These are phyloP conservation scores for Autographa gamma DNA, from an alignment of 2,888 invertebrate species.

Conservation along the genomic window DNA sequence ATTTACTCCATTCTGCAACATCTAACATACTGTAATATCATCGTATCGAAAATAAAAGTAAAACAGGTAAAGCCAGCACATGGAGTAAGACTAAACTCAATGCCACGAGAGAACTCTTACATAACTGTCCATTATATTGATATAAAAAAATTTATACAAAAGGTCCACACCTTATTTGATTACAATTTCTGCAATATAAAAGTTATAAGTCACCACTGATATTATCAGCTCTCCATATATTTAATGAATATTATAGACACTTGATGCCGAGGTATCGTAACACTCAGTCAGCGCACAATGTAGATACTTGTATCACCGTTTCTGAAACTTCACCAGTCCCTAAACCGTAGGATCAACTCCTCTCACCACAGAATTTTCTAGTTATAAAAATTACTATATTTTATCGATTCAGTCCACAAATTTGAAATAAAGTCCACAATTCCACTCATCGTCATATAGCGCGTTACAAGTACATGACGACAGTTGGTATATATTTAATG, in stretches of 20 bases:
- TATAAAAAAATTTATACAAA: slow-evolving; percentile 87
- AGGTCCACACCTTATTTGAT: slow-evolving; percentile 85
- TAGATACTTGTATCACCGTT: slow-evolving; percentile 73
- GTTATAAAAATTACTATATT: slow-evolving; percentile 87
- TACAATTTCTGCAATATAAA: slow-evolving; percentile 85
- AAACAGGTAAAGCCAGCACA: slow-evolving; percentile 50
- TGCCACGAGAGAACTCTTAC: slow-evolving; percentile 86
- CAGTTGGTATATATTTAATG: slow-evolving; percentile 77
- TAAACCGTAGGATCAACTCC: slow-evolving; percentile 84
- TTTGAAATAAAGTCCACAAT: slow-evolving; percentile 88
- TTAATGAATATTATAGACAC: slow-evolving; percentile 70
- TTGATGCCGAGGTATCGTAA: slow-evolving; percentile 71
- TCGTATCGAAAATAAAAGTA: slow-evolving; percentile 45
- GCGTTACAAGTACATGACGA: slow-evolving; percentile 73
- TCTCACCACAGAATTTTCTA: slow-evolving; percentile 88
- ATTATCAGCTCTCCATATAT: slow-evolving; percentile 70
- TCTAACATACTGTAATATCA: slow-evolving; percentile 43
- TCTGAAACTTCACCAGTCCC: slow-evolving; percentile 79
- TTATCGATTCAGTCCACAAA: slow-evolving; percentile 87
- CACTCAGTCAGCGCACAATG: slow-evolving; percentile 77
- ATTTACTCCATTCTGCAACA: slow-evolving; percentile 57
- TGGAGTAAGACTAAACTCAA: slow-evolving; percentile 72
- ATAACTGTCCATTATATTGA: slow-evolving; percentile 77
- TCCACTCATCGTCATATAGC: slow-evolving; percentile 78
- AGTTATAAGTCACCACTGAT: slow-evolving; percentile 80